A percentile compares a stretch with the other conserved stretches of the same genome.
Evolutionary conservation across 1,140 invertebrate genomes (phyloP).

Genomic region (Bombus ignitus): DNA sequence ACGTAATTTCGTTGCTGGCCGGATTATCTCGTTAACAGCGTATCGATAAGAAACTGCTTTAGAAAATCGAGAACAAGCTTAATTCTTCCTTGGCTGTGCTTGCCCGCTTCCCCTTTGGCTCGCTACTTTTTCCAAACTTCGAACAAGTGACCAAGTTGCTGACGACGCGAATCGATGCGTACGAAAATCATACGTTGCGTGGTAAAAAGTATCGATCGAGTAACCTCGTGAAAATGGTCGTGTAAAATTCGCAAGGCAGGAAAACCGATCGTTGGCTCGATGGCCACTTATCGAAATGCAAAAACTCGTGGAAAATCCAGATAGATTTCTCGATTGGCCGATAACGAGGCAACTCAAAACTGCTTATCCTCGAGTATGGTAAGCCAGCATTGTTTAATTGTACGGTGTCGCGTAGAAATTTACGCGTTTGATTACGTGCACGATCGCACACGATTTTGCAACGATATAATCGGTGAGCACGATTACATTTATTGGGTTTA

Average conservation of each 20-base stretch:
- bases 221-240: not conserved
- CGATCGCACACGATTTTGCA: constrained; percentile 35
- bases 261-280: not conserved
- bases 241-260: too few species aligned
- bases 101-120: not conserved
- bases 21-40: constrained; percentile 23
- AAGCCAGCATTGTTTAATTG: constrained; percentile 13
- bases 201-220: not conserved
- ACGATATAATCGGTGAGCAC: constrained; percentile 48
- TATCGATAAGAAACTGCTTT: constrained; percentile 17
- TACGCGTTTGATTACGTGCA: constrained; percentile 40
- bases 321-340: not conserved
- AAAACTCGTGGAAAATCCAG: not conserved
- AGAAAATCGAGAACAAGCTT: not conserved
- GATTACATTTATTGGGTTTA: constrained; percentile 58
- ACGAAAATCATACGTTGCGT: not conserved
- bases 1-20: constrained; percentile 13
- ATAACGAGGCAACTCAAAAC: not conserved
- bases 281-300: not conserved
- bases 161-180: not conserved
- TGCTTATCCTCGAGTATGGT: not conserved
- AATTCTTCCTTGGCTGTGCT: not conserved
- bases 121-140: not conserved
- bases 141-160: not conserved
- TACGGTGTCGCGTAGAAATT: constrained; percentile 22